Evolutionary conservation across 2,113 vertebrate genomes (phyloP), one percentile per base, ranked within the genome.

Genomic region (Marmota monax): DNA sequence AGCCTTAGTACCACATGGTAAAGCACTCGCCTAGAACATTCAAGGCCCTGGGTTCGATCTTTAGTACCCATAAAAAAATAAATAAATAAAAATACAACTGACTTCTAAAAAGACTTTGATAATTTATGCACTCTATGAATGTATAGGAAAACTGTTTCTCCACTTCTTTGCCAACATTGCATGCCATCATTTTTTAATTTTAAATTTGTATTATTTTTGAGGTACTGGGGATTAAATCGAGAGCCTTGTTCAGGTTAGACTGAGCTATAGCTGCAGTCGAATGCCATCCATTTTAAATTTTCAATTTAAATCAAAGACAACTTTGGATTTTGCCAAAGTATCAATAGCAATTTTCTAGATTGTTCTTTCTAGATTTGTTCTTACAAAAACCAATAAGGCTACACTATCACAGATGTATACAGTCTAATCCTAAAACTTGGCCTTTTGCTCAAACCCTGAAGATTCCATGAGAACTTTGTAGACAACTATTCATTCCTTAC

Each of bases 301-400:
- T 37, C 61, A 53, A 1, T 63, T 32, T 45, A 45, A 45, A 45
- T 90, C 51, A 94, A 94, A 83, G n/a, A 67, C 51, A 80, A 90
- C 4, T 42, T 70, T 78, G 29, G 11, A 27, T 90, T 92, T 92
- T 82, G n/a, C 87, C 56, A 86, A 96, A 90, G 16, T 61, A 92
- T 61, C 70, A 67, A 77, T 1, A 72, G 51, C 8, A 39, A 78
- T 83, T 89, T 86, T 93, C 76, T 92, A 91, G 10, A 91, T 7
- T 82, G 29, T 32, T 74, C 17, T 84, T 63, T 53, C 22, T 29
- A 5, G 63, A 53, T 76, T 79, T 79, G 63, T 29, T 13, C 25
- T 11, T 84, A 80, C 22, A 8, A 76, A 89, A 70, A 63, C 65
- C 45, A 14, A 61, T 34, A 29, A 84, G 45, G 6, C n/a, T 96